Evolutionary conservation across 1,140 invertebrate genomes (phyloP).

Genomic region (Drosophila mayri): DNA sequence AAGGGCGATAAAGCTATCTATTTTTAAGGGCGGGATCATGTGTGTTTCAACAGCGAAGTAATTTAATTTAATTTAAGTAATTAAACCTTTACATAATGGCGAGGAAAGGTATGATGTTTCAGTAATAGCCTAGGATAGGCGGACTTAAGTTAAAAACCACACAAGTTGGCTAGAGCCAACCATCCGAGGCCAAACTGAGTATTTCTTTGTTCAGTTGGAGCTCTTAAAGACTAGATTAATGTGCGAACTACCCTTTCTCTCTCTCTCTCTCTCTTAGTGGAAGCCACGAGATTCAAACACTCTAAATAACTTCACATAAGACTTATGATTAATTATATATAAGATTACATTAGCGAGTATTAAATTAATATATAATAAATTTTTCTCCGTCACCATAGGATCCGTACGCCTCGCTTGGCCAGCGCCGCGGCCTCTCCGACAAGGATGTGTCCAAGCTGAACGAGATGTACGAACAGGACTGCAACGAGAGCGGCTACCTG

Average conservation of each 20-base stretch:
- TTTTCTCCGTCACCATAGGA: conserved; percentile 57
- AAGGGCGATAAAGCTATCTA: neutral
- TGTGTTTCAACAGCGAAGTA: neutral
- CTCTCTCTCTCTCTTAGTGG: neutral
- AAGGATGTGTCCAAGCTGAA: conserved; percentile 89
- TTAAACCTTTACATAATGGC: neutral
- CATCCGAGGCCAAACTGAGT: neutral
- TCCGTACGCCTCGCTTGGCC: conserved; percentile 86
- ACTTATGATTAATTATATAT: neutral
- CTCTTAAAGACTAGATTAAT: neutral
- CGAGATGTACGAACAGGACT: conserved; percentile 88
- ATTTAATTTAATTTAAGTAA: too few relatives aligned
- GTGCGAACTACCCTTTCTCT: neutral
- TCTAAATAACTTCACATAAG: neutral
- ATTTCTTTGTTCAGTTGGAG: neutral
- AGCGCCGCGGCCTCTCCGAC: conserved; percentile 88
- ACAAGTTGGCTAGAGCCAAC: neutral
- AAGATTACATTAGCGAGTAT: neutral
- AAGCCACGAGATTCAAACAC: conserved; percentile 3
- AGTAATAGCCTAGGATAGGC: neutral
- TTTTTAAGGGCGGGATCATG: neutral
- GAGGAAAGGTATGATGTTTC: neutral
- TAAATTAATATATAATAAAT: neutral
- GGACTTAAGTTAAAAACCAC: neutral
- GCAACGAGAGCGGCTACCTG: conserved; percentile 61